phyloP scores from a whole-genome alignment of 2,113 vertebrate genomes.

The Phoenicopterus ruber region DNA sequence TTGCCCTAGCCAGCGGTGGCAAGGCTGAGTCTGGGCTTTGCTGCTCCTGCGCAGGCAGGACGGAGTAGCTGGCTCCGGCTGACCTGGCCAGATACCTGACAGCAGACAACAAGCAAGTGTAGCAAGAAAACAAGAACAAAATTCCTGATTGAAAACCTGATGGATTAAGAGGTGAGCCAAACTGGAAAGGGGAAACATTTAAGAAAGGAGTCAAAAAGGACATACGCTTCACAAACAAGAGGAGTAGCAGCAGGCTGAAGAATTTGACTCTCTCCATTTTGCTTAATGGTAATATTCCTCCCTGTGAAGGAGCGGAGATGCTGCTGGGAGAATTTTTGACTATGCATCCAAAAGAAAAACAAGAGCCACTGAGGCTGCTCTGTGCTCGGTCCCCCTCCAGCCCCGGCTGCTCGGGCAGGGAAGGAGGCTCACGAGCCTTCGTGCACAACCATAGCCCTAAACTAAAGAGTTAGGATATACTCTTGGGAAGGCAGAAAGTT shows the following conservation, averaged over 20 bases:
- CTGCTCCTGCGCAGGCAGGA: background rate
- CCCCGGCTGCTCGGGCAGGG: background rate
- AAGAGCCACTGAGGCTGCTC: background rate
- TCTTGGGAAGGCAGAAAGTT: background rate
- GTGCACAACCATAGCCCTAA: background rate
- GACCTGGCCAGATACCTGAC: background rate
- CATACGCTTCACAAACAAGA: background rate
- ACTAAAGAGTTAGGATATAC: background rate
- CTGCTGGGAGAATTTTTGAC: background rate
- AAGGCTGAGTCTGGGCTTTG: background rate
- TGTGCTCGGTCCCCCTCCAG: background rate
- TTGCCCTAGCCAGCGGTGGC: background rate
- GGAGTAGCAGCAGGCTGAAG: background rate
- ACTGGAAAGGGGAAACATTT: background rate
- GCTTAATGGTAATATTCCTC: background rate
- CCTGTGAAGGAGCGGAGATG: background rate
- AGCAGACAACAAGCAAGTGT: background rate
- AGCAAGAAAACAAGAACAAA: background rate
- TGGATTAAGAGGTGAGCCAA: background rate
- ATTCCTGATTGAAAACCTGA: background rate
- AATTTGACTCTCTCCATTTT: background rate
- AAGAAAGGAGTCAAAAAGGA: background rate
- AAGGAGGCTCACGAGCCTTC: rapidly evolving
- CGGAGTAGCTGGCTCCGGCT: background rate
- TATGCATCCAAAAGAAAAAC: background rate